Percentiles rank a stretch among this genome's conserved stretches.
Evolutionary conservation across 2,797 vertebrate genomes (phyloP).

Genomic region (Kryptolebias ocellatus): DNA sequence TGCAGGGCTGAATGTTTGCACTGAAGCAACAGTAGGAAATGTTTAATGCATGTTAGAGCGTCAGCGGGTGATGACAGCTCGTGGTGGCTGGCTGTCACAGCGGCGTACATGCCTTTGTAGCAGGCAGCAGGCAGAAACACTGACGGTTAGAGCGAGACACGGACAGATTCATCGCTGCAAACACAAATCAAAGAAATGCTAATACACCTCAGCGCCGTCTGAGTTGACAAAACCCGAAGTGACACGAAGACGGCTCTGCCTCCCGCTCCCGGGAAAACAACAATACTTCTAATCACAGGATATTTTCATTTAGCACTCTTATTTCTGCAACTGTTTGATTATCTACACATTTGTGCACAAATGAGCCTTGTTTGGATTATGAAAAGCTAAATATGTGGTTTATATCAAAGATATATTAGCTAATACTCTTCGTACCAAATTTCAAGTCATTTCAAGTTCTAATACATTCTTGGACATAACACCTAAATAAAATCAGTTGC

Average conservation of each 20-base stretch:
- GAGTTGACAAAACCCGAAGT: conserved; percentile 2
- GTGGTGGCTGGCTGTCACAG: neutral
- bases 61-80: neutral
- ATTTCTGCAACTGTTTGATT: too few species aligned
- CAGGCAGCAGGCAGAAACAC: neutral
- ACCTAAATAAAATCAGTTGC: too few species aligned
- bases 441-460: too few species aligned
- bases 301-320: too few species aligned
- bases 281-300: too few species aligned
- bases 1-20: neutral
- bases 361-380: too few species aligned
- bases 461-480: too few species aligned
- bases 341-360: too few species aligned
- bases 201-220: neutral
- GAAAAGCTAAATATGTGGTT: too few species aligned
- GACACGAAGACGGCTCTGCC: neutral
- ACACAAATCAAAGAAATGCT: conserved; percentile 7
- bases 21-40: neutral
- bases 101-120: neutral
- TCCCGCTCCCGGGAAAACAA: too few species aligned
- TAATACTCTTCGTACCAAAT: too few species aligned
- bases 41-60: neutral
- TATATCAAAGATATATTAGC: too few species aligned
- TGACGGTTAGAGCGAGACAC: neutral
- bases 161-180: conserved; percentile 5